phyloP scores from a whole-genome alignment of 1,140 invertebrate genomes.

The Zeugodacus cucurbitae region DNA sequence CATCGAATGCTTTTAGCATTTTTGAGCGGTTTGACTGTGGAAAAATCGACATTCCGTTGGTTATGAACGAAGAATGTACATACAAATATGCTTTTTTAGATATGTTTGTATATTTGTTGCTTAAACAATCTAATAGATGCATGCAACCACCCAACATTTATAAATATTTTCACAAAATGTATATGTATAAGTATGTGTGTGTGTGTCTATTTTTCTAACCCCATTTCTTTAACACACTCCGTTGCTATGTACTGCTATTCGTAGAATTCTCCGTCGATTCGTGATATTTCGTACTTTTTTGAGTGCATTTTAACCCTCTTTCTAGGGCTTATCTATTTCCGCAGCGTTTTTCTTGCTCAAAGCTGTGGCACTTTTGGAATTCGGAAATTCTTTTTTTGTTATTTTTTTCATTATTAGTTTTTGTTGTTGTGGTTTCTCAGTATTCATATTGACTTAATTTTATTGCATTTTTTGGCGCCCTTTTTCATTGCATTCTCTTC shows the following conservation, averaged over 20 bases:
- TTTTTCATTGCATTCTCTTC: neutral
- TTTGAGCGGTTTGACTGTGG: neutral
- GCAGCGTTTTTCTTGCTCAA: neutral
- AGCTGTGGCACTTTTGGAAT: neutral
- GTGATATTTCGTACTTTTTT: conserved; percentile 8
- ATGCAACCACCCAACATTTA: too few species aligned
- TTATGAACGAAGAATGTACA: neutral
- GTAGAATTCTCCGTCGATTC: neutral
- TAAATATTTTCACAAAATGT: neutral
- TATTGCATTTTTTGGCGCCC: neutral
- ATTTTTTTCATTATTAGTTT: neutral
- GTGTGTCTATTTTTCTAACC: neutral
- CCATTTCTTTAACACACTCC: neutral
- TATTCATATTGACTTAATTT: neutral
- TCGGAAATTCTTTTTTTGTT: too few species aligned
- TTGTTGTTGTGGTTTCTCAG: neutral
- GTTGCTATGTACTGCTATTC: neutral
- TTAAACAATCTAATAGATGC: too few species aligned
- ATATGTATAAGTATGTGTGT: neutral
- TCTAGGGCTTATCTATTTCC: neutral
- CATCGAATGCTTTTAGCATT: neutral
- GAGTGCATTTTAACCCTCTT: conserved; percentile 7
- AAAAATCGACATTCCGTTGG: neutral
- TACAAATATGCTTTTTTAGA: neutral
- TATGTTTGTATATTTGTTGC: neutral